Conservation (phyloP, 2,797 vertebrate species). For the Cynodonichthys magdalenae region DNA sequence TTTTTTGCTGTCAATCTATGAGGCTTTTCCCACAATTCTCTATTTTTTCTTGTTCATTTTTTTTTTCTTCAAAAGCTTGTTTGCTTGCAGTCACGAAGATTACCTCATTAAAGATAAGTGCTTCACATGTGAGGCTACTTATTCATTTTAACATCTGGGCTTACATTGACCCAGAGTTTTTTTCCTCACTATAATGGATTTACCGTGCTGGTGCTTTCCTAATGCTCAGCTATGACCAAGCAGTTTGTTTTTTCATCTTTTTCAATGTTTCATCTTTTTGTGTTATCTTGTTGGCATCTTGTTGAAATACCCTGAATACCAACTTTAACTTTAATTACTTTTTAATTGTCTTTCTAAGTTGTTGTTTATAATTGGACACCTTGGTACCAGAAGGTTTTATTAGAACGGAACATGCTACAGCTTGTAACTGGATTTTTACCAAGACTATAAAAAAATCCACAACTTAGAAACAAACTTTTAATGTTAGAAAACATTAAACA, state of each 20-base stretch:
- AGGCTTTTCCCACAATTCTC: not conserved
- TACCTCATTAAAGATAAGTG: conserved; percentile 47
- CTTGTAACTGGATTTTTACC: not conserved
- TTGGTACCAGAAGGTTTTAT: not conserved
- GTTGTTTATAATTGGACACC: not conserved
- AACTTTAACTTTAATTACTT: too few species aligned
- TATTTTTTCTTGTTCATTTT: not conserved
- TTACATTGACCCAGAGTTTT: conserved; percentile 40
- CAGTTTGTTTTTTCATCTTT: conserved; percentile 12
- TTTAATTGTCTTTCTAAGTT: too few species aligned
- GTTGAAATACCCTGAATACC: conserved; percentile 44
- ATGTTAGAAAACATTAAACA: not conserved
- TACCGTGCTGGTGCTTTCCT: conserved; percentile 36
- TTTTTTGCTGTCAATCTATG: not conserved
- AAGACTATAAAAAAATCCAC: not conserved
- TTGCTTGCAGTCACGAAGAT: conserved; percentile 36
- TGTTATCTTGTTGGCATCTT: conserved; percentile 6
- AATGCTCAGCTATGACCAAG: conserved; percentile 5
- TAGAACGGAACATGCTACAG: not conserved
- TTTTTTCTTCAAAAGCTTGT: conserved; percentile 27
- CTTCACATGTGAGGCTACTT: conserved; percentile 65
- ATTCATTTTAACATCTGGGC: conserved; percentile 73
- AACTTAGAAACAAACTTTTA: not conserved
- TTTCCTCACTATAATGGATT: conserved; percentile 52
- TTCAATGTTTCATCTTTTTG: not conserved